Conservation (phyloP, 2,113 vertebrate genomes). For the Loxodonta africana region DNA sequence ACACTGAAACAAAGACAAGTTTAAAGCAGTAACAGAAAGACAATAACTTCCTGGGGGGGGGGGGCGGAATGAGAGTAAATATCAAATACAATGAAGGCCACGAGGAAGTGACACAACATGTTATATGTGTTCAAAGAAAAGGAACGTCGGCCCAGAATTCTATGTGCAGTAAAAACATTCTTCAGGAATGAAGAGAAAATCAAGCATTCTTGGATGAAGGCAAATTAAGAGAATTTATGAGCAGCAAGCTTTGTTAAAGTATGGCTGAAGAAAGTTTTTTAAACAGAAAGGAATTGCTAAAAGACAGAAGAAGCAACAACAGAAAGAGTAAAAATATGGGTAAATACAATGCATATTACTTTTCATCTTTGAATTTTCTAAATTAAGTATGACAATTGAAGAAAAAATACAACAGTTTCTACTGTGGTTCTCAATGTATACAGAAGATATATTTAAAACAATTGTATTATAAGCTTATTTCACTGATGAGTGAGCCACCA, state of each 20-base stretch:
- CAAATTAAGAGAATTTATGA: too few species aligned
- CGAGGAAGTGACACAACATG: neutral
- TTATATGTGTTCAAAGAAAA: neutral
- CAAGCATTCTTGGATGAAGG: too few species aligned
- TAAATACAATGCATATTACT: neutral
- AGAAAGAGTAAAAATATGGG: neutral
- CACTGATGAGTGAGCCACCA: too few species aligned
- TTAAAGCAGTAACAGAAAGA: neutral
- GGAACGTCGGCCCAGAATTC: neutral
- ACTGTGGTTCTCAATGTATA: neutral
- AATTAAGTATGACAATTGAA: neutral
- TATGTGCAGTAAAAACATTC: too few species aligned
- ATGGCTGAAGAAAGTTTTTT: neutral
- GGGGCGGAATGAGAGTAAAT: neutral
- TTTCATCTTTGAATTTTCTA: neutral
- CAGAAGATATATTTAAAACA: too few species aligned
- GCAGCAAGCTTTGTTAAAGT: too few species aligned
- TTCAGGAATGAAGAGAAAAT: too few species aligned
- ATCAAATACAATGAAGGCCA: neutral
- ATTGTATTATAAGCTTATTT: too few species aligned
- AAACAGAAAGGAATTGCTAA: neutral
- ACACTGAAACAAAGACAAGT: neutral
- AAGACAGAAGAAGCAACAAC: neutral
- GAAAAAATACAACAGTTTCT: neutral
- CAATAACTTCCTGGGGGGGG: neutral